Conservation (phyloP, 2,113 vertebrate genomes). For the Bubo blakistoni region DNA sequence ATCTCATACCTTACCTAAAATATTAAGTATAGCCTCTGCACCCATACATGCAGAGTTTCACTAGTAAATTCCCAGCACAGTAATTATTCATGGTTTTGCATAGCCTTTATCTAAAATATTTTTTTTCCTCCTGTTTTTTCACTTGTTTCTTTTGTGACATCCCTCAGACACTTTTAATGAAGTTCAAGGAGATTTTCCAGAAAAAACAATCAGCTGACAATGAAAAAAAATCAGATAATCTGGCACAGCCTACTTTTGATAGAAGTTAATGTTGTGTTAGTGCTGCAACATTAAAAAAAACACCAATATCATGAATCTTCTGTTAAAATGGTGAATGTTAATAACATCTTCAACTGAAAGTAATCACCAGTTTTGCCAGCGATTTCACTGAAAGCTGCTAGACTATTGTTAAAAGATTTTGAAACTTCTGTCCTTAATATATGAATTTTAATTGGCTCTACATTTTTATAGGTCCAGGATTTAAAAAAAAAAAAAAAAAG, state of each 20-base stretch:
- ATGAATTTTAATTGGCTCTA: neutral
- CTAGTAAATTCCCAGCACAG: neutral
- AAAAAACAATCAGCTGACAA: neutral
- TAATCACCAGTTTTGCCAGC: rapidly evolving
- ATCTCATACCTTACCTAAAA: neutral
- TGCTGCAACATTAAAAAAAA: neutral
- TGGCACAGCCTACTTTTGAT: neutral
- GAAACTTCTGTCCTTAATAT: neutral
- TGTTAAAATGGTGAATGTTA: neutral
- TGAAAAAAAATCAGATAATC: neutral
- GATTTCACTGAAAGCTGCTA: neutral
- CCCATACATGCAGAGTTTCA: neutral
- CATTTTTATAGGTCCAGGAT: neutral
- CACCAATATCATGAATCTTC: neutral
- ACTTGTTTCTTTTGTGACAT: neutral
- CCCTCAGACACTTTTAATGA: neutral
- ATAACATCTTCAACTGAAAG: neutral
- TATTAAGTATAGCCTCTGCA: neutral
- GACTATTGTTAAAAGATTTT: neutral
- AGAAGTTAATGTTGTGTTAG: neutral
- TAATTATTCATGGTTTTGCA: neutral
- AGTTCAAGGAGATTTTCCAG: neutral
- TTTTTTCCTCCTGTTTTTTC: neutral
- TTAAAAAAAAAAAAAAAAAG: neutral
- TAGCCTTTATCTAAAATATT: neutral